These are phyloP conservation scores for Chironomus striatipennis DNA, from an alignment of 1,140 invertebrate genomes.

Conservation along the genomic window DNA sequence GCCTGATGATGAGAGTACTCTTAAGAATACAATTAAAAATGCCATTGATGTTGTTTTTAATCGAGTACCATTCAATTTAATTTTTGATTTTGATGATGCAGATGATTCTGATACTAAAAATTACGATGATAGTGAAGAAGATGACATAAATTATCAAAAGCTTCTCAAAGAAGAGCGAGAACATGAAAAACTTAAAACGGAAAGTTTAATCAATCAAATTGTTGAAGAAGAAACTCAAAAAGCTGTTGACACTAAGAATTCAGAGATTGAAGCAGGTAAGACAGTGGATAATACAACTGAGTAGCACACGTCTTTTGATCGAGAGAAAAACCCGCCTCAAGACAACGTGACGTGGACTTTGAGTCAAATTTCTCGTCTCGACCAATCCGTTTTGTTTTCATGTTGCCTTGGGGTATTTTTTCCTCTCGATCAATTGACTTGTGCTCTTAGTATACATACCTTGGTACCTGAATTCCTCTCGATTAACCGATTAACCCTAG, in stretches of 20 bases:
- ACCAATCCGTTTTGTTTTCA: too few relatives aligned
- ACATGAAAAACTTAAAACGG: slow-evolving; percentile 27
- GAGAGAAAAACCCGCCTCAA: slow-evolving; percentile 25
- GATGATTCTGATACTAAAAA: slow-evolving; percentile 26
- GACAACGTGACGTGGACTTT: too few relatives aligned
- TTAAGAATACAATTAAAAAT: slow-evolving; percentile 21
- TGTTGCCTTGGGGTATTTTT: too few relatives aligned
- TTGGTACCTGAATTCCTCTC: too few relatives aligned
- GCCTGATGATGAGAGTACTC: slow-evolving; percentile 5
- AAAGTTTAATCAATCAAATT: slow-evolving; percentile 26
- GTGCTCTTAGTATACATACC: too few relatives aligned
- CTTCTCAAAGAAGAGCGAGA: slow-evolving; percentile 30
- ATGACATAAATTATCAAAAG: slow-evolving; percentile 29
- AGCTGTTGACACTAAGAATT: slow-evolving; percentile 28
- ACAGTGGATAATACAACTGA: too few relatives aligned
- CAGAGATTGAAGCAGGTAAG: slow-evolving; percentile 8
- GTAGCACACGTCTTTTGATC: too few relatives aligned
- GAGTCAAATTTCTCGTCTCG: too few relatives aligned
- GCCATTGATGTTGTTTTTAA: slow-evolving; percentile 30
- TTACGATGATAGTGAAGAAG: slow-evolving; percentile 28
- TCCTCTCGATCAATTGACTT: too few relatives aligned
- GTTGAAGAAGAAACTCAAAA: slow-evolving; percentile 30
- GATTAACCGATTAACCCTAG: too few relatives aligned
- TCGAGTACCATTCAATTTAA: slow-evolving; percentile 34
- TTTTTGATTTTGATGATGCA: slow-evolving; percentile 27